Base-by-base conservation (phyloP, 2,797 vertebrate genomes). In the Brachyalestes nurse region DNA sequence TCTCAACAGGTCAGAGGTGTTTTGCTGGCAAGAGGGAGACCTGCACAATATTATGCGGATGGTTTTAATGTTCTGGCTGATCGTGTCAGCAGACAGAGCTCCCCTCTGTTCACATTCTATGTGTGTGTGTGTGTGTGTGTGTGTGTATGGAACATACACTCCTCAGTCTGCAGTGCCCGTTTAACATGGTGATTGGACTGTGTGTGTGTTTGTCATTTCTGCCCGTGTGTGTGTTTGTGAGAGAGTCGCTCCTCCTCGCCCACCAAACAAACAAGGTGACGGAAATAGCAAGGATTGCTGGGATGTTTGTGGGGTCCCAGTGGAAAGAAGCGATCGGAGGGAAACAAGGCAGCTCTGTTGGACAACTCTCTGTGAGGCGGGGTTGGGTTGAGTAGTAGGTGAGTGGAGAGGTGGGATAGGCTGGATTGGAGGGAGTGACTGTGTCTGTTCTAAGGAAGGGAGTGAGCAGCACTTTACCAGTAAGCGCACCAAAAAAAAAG, bases 231-330 rank as follows among this genome's bases (percentile, higher is more conserved):
- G 55, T 77, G 74, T 75, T 77, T 71, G 67, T 55, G 71, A 28
- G 89, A 89, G 90, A 92, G 91, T n/a, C n/a, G n/a, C n/a, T n/a
- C n/a, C n/a, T n/a, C n/a, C n/a, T 92, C 87, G 82, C 88, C 89
- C 80, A 74, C 92, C 92, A 93, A 93, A 94, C 91, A 93, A 94
- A 93, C 92, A 93, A 90, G 89, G 91, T 90, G 87, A 91, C 93
- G 93, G 94, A 95, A 95, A 95, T 95, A 94, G 91, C 92, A 88
- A 79, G 90, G 91, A 95, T 94, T 92, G 90, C 92, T 94, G 91
- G 93, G 92, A 95, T 94, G 91, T 95, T 93, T 94, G 90, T 86
- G 91, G 91, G 91, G 84, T 92, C 87, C 88, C 81, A 77, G 81
- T 89, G 91, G 92, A 92, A 92, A 92, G 90, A 83, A 85, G 88